Evolutionary conservation across 2,797 vertebrate genomes (phyloP).

Genomic region (Spinus pinus): DNA sequence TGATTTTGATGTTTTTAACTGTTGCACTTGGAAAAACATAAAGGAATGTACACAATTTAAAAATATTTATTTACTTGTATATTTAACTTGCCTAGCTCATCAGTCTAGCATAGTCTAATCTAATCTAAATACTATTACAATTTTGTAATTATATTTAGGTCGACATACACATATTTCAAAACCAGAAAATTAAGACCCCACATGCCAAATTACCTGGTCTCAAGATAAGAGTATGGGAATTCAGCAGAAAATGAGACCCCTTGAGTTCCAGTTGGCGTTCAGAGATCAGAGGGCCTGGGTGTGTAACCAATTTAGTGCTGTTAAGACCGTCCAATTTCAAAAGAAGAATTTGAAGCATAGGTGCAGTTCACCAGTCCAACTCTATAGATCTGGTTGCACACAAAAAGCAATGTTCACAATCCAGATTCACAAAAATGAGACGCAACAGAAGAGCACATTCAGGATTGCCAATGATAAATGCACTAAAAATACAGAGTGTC

Average conservation of each 20-base stretch:
- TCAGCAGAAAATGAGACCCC: not conserved
- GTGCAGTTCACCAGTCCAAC: not conserved
- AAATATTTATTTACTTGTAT: not conserved
- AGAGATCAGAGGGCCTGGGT: not conserved
- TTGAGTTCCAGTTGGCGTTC: not conserved
- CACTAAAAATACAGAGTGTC: not conserved
- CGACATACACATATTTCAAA: not conserved
- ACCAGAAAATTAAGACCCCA: not conserved
- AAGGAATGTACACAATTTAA: not conserved
- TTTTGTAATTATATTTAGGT: not conserved
- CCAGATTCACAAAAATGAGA: not conserved
- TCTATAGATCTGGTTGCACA: not conserved
- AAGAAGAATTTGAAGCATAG: not conserved
- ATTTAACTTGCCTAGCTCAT: not conserved
- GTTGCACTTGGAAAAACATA: not conserved
- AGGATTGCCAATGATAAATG: not conserved
- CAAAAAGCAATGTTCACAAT: not conserved
- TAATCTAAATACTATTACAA: not conserved
- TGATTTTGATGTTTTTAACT: not conserved
- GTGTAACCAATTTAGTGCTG: not conserved
- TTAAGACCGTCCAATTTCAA: fast-evolving
- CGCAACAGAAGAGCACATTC: fast-evolving
- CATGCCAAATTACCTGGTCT: not conserved
- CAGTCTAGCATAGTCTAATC: not conserved
- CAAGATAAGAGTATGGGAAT: not conserved